Evolutionary conservation across 2,888 invertebrate genomes (phyloP).

Genomic region (Branchipolynoe longqiensis): DNA sequence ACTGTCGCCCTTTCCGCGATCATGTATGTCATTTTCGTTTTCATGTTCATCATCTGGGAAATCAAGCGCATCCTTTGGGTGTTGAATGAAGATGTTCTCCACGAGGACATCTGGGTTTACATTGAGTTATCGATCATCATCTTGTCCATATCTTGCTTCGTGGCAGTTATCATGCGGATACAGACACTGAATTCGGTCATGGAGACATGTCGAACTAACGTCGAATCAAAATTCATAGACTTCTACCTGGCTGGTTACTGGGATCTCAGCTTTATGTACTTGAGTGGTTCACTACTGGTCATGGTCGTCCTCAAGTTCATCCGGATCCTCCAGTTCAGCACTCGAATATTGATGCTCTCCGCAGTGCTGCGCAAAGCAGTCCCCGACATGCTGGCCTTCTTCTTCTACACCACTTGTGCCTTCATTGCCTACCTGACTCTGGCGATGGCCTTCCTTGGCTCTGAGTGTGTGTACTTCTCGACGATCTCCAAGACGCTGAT

Average conservation of each 20-base stretch:
- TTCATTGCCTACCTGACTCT: conserved; percentile 69
- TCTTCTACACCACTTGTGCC: conserved; percentile 63
- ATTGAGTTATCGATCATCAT: conserved; percentile 69
- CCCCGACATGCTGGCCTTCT: conserved; percentile 65
- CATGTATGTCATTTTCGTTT: conserved; percentile 68
- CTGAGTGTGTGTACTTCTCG: conserved; percentile 64
- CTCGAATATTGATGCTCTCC: conserved; percentile 67
- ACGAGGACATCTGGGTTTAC: conserved; percentile 70
- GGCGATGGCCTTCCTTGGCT: conserved; percentile 67
- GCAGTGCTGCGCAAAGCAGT: conserved; percentile 65
- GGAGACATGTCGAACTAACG: conserved; percentile 63
- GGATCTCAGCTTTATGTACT: conserved; percentile 69
- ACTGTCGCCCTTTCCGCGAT: conserved; percentile 69
- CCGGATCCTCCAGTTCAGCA: conserved; percentile 71
- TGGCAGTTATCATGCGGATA: neutral
- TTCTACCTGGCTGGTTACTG: conserved; percentile 70
- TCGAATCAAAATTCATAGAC: conserved; percentile 67
- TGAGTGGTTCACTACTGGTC: conserved; percentile 69
- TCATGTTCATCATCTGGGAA: conserved; percentile 69
- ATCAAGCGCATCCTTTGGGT: conserved; percentile 64
- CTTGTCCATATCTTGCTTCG: conserved; percentile 68
- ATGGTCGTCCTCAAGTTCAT: conserved; percentile 70
- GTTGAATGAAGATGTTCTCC: conserved; percentile 66
- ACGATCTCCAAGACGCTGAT: conserved; percentile 63
- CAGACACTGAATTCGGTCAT: conserved; percentile 61